Evolutionary conservation across 2,113 vertebrate species (phyloP), one percentile per base, ranked within the genome.

Genomic region (Meriones unguiculatus): DNA sequence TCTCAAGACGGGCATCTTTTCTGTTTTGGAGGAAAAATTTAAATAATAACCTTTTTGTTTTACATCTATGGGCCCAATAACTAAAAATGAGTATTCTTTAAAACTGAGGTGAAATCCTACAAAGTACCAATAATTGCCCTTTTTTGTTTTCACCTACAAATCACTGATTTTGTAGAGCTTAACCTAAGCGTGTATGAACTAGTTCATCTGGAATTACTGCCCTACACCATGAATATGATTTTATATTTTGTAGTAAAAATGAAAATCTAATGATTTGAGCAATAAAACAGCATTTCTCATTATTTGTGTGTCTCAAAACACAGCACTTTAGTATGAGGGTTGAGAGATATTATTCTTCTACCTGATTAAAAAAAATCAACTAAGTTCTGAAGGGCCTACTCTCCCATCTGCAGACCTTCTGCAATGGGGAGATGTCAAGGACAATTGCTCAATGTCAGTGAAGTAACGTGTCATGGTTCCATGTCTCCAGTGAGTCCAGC

Each of bases 1-100:
- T 89, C 99, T 98, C 88, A 99, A 98, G 25, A 99, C 99, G 0
- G 99, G 99, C 97, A 99, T 99, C 95, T 99, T 99, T 69, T 99
- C 99, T 99, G 95, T 98, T 95, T 81, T 95, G 5, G 75, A 97
- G 69, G 96, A 38, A 96, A 24, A 97, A 97, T 67, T 84, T 98
- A 95, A 97, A 75, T 13, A 75, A 87, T 54, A 6, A 94, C 22
- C 0, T 2, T 0, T 28, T 76, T 32, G 85, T n/a, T 73, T 89
- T 32, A 92, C 46, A 54, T 80, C n/a, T 73, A 30, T 0, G 73
- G 35, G 65, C 7, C 7, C 52, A 72, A 14, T 46, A 17, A 76
- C 65, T 89, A 84, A 64, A 64, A 84, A 86, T 64, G 73, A 41
- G 14, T 96, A n/a, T 73, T 73, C 86, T 72, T 38, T 38, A 62